Evolutionary conservation across 2,888 invertebrate species (phyloP), one percentile per base, ranked within the genome.

Genomic region (Rhagium mordax): DNA sequence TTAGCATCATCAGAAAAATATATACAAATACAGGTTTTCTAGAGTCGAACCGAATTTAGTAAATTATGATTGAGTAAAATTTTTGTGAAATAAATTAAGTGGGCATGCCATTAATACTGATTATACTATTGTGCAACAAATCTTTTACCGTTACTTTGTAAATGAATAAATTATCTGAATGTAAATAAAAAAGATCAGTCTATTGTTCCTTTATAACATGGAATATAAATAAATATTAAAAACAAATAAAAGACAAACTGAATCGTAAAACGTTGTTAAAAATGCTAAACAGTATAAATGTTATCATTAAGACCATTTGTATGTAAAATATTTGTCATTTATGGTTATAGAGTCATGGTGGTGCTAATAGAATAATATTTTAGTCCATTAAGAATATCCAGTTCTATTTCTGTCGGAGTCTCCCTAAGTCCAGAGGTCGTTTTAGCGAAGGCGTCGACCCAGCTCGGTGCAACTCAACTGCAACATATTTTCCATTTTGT

Each of bases 371-470:
- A 61, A 57, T 62, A 70, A 61, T 64, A 70, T 70, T 70, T 64
- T 29, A 70, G 70, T 70, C 64, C 53, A 70, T 70, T 70, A 70
- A 64, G 64, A 61, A 59, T 60, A 69, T 62, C 70, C 70, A 70
- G 61, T 72, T 70, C 74, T 74, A 75, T 75, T 77, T 74, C 67
- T 57, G 77, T 67, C 67, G 57, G 67, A 67, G 67, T 57, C 67
- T 57, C 57, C 55, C 24, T 55, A 49, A 64, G 65, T 53, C 27
- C 41, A 59, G 27, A 57, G 55, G 70, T 70, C 61, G 69, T 59
- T 71, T 70, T 70, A 73, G 55, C 61, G 61, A 55, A 76, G 75
- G 67, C 77, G 71, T 72, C 74, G 76, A 74, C 74, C 74, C 65
- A 65, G 59, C 67, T 20, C 57, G 16, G 61, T 64, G 62, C 70